Evolutionary conservation across 2,888 invertebrate genomes (phyloP).

Genomic region (Pseudococcus viburni): DNA sequence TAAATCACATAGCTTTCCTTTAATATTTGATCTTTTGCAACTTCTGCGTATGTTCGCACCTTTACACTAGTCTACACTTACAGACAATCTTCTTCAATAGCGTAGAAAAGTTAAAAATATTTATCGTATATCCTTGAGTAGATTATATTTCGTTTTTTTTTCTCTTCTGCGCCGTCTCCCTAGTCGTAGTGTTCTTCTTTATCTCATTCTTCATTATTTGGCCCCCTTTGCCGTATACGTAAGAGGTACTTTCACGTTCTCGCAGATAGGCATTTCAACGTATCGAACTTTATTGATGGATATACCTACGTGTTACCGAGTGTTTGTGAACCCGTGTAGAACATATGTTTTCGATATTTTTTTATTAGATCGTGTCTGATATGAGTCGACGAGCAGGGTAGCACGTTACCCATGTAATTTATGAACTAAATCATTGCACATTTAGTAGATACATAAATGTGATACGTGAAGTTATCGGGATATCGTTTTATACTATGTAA

Average conservation of each 20-base stretch:
- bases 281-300: constrained; percentile 42
- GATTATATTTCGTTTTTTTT: constrained; percentile 59
- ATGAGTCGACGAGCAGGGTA: background rate
- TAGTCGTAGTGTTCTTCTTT: background rate
- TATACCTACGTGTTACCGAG: constrained; percentile 24
- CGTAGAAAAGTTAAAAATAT: constrained; percentile 65
- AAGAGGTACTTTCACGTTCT: constrained; percentile 19
- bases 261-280: constrained; percentile 12
- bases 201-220: constrained; percentile 30
- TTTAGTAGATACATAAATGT: background rate
- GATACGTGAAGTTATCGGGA: background rate
- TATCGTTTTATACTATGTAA: background rate
- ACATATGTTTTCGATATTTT: constrained; percentile 46
- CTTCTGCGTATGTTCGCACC: constrained; percentile 63
- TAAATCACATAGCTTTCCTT: constrained; percentile 65
- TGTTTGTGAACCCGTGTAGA: constrained; percentile 29
- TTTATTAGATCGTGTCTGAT: constrained; percentile 2
- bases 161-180: background rate
- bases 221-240: background rate
- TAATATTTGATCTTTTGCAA: constrained; percentile 66
- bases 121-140: constrained; percentile 60
- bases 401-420: background rate
- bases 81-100: constrained; percentile 63
- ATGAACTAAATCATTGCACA: background rate
- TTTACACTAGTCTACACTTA: constrained; percentile 58